Evolutionary conservation across 2,797 vertebrate genomes (phyloP).

Genomic region (Nannoperca obscura): DNA sequence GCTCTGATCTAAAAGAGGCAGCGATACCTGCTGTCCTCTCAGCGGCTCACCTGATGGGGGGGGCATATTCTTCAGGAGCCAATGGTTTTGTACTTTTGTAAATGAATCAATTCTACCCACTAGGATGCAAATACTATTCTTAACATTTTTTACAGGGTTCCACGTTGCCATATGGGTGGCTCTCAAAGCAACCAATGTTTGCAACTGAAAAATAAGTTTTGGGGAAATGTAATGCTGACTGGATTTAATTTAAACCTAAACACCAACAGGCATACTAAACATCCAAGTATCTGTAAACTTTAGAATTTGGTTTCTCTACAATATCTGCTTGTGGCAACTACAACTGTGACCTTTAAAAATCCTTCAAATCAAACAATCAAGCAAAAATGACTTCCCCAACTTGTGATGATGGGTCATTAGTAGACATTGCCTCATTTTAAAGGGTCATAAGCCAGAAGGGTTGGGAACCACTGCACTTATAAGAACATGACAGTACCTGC

Average conservation of each 20-base stretch:
- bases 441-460: background rate
- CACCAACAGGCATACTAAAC: background rate
- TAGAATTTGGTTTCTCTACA: background rate
- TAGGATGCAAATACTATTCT: background rate
- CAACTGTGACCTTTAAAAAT: background rate
- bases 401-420: background rate
- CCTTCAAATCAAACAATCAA: background rate
- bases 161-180: background rate
- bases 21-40: conserved; percentile 39
- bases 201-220: background rate
- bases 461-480: background rate
- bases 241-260: too few relatives aligned
- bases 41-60: conserved; percentile 30
- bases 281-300: background rate
- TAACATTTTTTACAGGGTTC: background rate
- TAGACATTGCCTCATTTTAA: background rate
- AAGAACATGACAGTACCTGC: background rate
- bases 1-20: conserved; percentile 54
- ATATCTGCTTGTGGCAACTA: background rate
- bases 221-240: background rate
- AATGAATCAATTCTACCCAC: conserved; percentile 6
- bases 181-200: background rate
- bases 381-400: background rate
- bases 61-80: background rate
- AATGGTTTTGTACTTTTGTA: background rate